phyloP scores from a whole-genome alignment of 2,888 invertebrate species.

The Antheraea assamensis region DNA sequence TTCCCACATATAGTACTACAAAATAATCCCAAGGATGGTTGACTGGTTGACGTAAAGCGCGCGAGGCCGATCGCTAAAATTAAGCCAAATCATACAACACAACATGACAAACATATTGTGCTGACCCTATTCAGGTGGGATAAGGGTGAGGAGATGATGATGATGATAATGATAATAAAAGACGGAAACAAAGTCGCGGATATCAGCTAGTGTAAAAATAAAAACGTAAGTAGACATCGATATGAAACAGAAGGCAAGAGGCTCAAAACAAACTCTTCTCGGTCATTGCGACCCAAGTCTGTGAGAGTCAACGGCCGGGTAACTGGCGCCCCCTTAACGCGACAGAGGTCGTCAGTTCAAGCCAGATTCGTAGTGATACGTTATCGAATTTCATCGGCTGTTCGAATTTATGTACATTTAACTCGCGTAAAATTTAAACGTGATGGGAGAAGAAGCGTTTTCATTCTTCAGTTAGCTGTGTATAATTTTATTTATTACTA shows the following conservation, averaged over 20 bases:
- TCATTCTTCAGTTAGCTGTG: not conserved
- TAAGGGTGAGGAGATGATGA: too few species aligned
- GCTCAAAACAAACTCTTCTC: not conserved
- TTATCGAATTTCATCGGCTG: slow-evolving; percentile 5
- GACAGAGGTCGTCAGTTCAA: slow-evolving; percentile 12
- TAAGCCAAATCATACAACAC: too few species aligned
- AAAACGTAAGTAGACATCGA: not conserved
- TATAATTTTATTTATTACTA: too few species aligned
- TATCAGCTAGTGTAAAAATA: not conserved
- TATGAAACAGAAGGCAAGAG: not conserved
- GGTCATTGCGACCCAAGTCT: slow-evolving; percentile 4
- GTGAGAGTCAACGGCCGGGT: slow-evolving; percentile 2
- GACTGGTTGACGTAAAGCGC: too few species aligned
- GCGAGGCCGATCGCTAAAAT: too few species aligned
- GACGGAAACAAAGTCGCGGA: not conserved
- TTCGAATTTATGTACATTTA: slow-evolving; percentile 8
- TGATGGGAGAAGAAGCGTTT: not conserved
- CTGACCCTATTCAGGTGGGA: too few species aligned
- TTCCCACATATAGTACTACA: too few species aligned
- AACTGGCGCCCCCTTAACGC: not conserved
- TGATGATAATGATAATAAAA: not conserved
- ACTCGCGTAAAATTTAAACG: not conserved
- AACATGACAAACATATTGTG: too few species aligned
- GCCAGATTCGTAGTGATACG: slow-evolving; percentile 3
- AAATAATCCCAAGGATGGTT: too few species aligned